Conservation (phyloP, 2,888 invertebrate species). For the Andricus curvator region DNA sequence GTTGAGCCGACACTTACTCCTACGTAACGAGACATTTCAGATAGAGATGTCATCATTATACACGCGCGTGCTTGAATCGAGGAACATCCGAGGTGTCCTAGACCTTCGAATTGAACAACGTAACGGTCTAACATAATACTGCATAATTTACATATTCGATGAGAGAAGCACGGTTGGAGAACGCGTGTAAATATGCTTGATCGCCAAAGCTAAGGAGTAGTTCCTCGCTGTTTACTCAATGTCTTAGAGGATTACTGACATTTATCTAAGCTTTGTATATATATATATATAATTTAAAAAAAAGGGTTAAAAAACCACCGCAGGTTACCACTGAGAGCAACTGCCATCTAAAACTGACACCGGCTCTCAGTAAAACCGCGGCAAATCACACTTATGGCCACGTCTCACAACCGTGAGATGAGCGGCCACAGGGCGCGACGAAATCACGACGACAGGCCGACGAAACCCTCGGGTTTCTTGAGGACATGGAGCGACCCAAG, state of each 20-base stretch:
- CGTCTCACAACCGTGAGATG: too few species aligned
- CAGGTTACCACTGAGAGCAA: too few species aligned
- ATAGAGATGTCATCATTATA: constrained; percentile 5
- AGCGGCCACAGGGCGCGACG: too few species aligned
- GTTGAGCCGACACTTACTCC: constrained; percentile 14
- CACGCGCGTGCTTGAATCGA: background rate
- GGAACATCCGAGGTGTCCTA: background rate
- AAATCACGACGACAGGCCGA: too few species aligned
- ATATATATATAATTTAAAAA: background rate
- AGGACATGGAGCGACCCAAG: too few species aligned
- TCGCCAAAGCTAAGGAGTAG: background rate
- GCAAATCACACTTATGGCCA: too few species aligned
- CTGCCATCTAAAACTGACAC: too few species aligned
- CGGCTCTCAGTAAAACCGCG: too few species aligned
- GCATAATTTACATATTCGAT: constrained; percentile 14
- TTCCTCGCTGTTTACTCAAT: background rate
- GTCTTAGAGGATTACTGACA: background rate
- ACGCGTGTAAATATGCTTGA: constrained; percentile 7
- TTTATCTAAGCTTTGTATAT: background rate
- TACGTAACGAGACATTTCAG: background rate
- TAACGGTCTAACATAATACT: background rate
- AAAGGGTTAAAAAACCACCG: too few species aligned
- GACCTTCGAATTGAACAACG: background rate
- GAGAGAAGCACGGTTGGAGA: background rate
- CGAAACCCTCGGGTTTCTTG: too few species aligned